Evolutionary conservation across 2,888 invertebrate species (phyloP).

Genomic region (Platycheirus albimanus): DNA sequence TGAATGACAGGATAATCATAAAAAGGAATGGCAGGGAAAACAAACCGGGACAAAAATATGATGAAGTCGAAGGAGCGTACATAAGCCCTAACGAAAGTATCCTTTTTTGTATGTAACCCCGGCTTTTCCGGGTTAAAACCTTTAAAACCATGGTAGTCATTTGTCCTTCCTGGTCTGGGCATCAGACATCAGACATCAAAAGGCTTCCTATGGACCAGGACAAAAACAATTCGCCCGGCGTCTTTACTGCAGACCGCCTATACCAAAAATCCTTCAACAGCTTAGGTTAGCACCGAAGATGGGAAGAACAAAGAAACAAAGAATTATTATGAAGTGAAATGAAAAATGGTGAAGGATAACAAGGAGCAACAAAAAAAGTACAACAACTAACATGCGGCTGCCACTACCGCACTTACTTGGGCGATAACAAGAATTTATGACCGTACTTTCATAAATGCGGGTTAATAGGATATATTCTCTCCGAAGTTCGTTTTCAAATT

Average conservation of each 20-base stretch:
- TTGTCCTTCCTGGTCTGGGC: conserved; percentile 50
- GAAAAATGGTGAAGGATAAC: conserved; percentile 66
- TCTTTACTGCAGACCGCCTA: neutral
- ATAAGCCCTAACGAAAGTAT: conserved; percentile 59
- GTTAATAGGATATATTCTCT: conserved; percentile 72
- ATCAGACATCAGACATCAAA: conserved; percentile 7
- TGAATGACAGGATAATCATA: conserved; percentile 42
- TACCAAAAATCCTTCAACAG: neutral
- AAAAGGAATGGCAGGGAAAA: conserved; percentile 25
- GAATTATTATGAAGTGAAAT: conserved; percentile 61
- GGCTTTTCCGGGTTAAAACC: conserved; percentile 66
- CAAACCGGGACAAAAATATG: conserved; percentile 19
- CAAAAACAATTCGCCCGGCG: conserved; percentile 4
- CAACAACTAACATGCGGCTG: conserved; percentile 69
- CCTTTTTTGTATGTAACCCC: conserved; percentile 60
- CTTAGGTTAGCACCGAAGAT: neutral
- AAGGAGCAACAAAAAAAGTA: conserved; percentile 65
- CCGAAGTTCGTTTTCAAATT: conserved; percentile 41
- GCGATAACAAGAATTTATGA: conserved; percentile 72
- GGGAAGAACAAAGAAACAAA: conserved; percentile 23
- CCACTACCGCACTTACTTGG: conserved; percentile 67
- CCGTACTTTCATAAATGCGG: conserved; percentile 71
- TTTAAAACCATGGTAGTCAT: conserved; percentile 65
- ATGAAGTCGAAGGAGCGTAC: conserved; percentile 40
- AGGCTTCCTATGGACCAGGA: neutral